phyloP scores from a whole-genome alignment of 2,797 vertebrate species.

The Labeo calbasu region DNA sequence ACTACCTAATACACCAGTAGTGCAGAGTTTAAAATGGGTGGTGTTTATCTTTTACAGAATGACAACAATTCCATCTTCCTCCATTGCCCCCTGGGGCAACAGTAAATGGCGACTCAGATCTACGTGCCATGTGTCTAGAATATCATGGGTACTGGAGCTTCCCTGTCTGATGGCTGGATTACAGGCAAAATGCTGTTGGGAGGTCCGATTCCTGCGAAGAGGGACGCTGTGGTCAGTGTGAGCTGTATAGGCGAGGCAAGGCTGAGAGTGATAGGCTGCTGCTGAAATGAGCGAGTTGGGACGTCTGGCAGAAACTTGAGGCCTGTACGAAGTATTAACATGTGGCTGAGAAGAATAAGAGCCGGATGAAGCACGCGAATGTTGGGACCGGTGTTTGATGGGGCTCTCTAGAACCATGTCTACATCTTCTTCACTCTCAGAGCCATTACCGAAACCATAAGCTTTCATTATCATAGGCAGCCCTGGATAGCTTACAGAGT shows the following conservation, averaged over 20 bases:
- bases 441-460: slow-evolving; percentile 77
- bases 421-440: slow-evolving; percentile 83
- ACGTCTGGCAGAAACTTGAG: slow-evolving; percentile 7
- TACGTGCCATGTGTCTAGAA: slow-evolving; percentile 80
- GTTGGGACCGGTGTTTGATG: slow-evolving; percentile 72
- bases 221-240: slow-evolving; percentile 70
- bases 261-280: slow-evolving; percentile 55
- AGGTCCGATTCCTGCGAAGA: slow-evolving; percentile 74
- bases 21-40: background rate
- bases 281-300: slow-evolving; percentile 32
- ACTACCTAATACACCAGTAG: no score
- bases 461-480: slow-evolving; percentile 54
- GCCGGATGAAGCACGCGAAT: slow-evolving; percentile 64
- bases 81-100: slow-evolving; percentile 80
- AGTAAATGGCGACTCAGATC: slow-evolving; percentile 81
- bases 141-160: slow-evolving; percentile 75
- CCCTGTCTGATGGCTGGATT: slow-evolving; percentile 71
- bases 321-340: slow-evolving; percentile 2
- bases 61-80: slow-evolving; percentile 84
- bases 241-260: slow-evolving; percentile 64
- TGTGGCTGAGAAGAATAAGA: slow-evolving; percentile 58
- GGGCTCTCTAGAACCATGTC: slow-evolving; percentile 82
- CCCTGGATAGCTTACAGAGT: slow-evolving; percentile 72
- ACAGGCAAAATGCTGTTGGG: slow-evolving; percentile 66
- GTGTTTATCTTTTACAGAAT: slow-evolving; percentile 69